phyloP scores from a whole-genome alignment of 2,797 vertebrate species.

The Scyliorhinus canicula region DNA sequence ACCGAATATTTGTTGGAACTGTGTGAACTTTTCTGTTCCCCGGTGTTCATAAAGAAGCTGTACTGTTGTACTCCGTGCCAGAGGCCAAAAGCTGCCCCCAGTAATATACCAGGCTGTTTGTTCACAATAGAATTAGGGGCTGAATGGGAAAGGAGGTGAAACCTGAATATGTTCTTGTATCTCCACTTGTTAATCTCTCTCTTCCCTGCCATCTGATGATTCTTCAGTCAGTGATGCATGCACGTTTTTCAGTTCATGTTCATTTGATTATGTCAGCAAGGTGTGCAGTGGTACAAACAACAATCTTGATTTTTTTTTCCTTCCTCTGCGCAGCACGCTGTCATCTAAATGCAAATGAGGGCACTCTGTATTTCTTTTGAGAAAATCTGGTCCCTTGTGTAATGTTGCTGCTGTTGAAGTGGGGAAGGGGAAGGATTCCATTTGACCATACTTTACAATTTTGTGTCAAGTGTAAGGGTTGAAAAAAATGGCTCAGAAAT shows the following conservation, averaged over 20 bases:
- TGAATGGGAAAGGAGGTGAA: neutral
- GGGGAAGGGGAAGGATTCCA: slow-evolving; percentile 18
- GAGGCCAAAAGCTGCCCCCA: neutral
- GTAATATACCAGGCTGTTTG: neutral
- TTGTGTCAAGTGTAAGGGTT: neutral
- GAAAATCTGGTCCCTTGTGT: slow-evolving; percentile 8
- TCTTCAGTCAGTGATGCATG: slow-evolving; percentile 18
- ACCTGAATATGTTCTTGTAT: neutral
- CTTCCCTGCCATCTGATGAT: neutral
- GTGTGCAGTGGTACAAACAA: neutral
- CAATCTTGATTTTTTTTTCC: neutral
- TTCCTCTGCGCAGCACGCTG: neutral
- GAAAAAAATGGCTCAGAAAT: neutral
- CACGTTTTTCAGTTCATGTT: neutral
- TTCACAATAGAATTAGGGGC: neutral
- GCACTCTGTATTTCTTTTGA: slow-evolving; percentile 1
- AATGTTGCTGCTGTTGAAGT: slow-evolving; percentile 4
- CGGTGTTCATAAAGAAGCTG: no score
- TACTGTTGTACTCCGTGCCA: neutral
- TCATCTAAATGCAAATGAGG: slow-evolving; percentile 38
- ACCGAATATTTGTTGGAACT: neutral
- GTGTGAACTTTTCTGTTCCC: neutral
- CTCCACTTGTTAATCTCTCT: neutral
- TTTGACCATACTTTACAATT: neutral
- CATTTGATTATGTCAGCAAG: slow-evolving; percentile 34